phyloP scores from a whole-genome alignment of 2,888 invertebrate species.

The Sicus ferrugineus region DNA sequence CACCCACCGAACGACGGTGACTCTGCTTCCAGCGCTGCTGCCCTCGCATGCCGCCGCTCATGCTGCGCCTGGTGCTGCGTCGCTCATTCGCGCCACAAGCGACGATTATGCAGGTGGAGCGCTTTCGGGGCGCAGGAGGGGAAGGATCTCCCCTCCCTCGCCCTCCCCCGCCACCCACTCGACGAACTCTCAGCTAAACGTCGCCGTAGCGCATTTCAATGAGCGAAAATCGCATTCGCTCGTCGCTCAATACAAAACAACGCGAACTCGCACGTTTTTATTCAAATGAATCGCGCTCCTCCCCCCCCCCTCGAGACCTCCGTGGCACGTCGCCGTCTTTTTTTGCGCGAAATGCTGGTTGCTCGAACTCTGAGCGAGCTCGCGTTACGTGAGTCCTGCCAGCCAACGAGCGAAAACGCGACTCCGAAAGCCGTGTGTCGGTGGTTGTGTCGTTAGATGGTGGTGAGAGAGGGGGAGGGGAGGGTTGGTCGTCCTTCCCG shows the following conservation, averaged over 20 bases:
- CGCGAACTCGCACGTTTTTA: not conserved
- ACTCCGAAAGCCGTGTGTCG: too few species aligned
- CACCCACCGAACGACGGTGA: not conserved
- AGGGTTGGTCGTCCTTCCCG: too few species aligned
- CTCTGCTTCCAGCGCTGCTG: not conserved
- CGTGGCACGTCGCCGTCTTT: too few species aligned
- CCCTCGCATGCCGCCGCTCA: not conserved
- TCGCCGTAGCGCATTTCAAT: slow-evolving; percentile 19
- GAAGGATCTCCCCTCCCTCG: not conserved
- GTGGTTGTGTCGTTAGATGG: too few species aligned
- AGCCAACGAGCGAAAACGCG: too few species aligned
- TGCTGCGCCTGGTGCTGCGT: not conserved
- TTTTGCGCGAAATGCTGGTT: too few species aligned
- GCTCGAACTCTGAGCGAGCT: too few species aligned
- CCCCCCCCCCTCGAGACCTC: too few species aligned
- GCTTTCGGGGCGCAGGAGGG: not conserved
- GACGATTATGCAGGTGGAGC: slow-evolving; percentile 49
- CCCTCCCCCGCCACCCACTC: not conserved
- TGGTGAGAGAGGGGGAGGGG: too few species aligned
- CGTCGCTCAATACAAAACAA: not conserved
- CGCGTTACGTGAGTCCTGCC: too few species aligned
- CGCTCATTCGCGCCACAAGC: slow-evolving; percentile 35
- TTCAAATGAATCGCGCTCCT: not conserved
- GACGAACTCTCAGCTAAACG: not conserved
- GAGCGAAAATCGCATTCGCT: slow-evolving; percentile 21